These are phyloP conservation scores for Caenorhabditis remanei DNA, from an alignment of 1,140 invertebrate species.

Conservation along the genomic window DNA sequence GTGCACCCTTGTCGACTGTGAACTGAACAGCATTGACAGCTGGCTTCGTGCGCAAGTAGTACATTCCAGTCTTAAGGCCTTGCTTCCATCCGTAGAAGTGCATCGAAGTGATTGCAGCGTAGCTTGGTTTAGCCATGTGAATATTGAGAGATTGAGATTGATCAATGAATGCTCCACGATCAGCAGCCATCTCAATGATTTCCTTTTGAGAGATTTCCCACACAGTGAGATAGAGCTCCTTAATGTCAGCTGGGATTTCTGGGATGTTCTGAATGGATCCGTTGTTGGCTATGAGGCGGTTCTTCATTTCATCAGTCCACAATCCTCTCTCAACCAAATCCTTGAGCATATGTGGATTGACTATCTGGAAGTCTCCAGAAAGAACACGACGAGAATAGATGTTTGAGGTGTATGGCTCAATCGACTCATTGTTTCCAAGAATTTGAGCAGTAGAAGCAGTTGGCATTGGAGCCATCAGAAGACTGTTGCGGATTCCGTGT, in stretches of 20 bases:
- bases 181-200: conserved; percentile 96
- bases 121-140: conserved; percentile 93
- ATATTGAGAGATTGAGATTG: conserved; percentile 98
- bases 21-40: conserved; percentile 96
- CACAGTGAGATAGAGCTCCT: conserved; percentile 94
- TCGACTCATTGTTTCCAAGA: conserved; percentile 97
- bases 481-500: conserved; percentile 92
- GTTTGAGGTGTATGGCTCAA: conserved; percentile 98
- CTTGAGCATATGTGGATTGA: conserved; percentile 94
- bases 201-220: conserved; percentile 98
- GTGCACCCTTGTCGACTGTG: conserved; percentile 89
- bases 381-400: conserved; percentile 93
- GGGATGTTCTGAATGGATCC: conserved; percentile 94
- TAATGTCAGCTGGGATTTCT: conserved; percentile 89
- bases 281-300: conserved; percentile 89
- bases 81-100: conserved; percentile 98
- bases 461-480: conserved; percentile 96
- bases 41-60: conserved; percentile 95
- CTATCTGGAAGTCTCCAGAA: conserved; percentile 86
- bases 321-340: conserved; percentile 91
- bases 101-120: conserved; percentile 94
- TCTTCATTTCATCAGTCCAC: conserved; percentile 97
- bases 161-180: conserved; percentile 96
- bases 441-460: conserved; percentile 99
- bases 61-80: conserved; percentile 98